Base-by-base conservation (phyloP, 2,797 vertebrate genomes). In the Brachyalestes nurse region DNA sequence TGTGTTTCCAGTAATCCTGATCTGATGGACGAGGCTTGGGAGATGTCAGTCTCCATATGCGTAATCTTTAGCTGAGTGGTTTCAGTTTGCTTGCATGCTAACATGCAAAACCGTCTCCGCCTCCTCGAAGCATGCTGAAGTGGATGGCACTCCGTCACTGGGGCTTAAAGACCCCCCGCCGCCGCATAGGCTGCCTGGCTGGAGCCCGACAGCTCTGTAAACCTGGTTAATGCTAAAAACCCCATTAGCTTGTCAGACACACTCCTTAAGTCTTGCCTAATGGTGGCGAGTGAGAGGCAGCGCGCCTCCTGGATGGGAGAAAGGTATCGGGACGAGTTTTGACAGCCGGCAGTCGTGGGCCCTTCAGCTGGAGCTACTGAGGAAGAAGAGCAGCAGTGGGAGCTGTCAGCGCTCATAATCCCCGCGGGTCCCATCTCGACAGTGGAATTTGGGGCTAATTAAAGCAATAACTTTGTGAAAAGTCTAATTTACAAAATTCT, bases 21-120 rank as follows among this genome's bases (percentile, higher is more conserved):
- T 87, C 83, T 84, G 89, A 90, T 88, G 79, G 86, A 65, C 23
- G 80, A 83, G 87, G 89, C 85, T 70, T 12, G 85, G 84, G 88
- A 88, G 88, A 90, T 88, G 90, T 77, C 85, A 90, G 92, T 92
- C 91, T 90, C 86, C 91, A 92, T 93, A 92, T 93, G 89, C 83
- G 93, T 93, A 91, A 92, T 91, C 78, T 73, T 75, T 9, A 34
- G 45, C 73, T 83, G 82, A 86, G 85, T 83, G 78, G 65, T 78
- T 84, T 72, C 66, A 86, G 38, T 38, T 51, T 75, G 83, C 74
- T 23, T 87, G 91, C 86, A 87, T 81, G 87, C 88, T 84, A 49
- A 23, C 42, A 83, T 53, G 49, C 72, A 79, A 83, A 80, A 88
- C 89, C 28, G 83, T 16, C 86, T 78, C 58, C 21, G 65, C 77